Evolutionary conservation across 2,113 vertebrate species (phyloP).

Genomic region (Mirounga angustirostris): DNA sequence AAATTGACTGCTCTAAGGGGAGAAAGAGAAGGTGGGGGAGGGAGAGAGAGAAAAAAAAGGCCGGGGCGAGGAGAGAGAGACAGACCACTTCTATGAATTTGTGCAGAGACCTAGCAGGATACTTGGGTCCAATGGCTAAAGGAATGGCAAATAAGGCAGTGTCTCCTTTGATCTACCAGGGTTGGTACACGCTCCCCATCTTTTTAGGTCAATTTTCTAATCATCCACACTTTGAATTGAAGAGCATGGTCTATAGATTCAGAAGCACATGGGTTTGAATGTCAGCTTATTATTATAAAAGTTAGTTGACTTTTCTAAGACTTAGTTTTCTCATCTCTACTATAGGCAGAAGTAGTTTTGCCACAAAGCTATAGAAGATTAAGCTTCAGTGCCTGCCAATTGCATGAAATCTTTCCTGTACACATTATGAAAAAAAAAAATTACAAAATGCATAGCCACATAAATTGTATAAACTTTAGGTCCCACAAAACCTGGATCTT

Average conservation of each 20-base stretch:
- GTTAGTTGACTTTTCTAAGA: neutral
- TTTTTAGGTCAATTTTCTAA: neutral
- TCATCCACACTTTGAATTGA: neutral
- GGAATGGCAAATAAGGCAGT: neutral
- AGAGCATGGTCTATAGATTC: neutral
- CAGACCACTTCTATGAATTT: neutral
- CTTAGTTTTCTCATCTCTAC: neutral
- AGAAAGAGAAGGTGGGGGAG: neutral
- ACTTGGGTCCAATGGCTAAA: neutral
- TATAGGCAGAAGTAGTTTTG: neutral
- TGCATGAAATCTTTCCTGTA: neutral
- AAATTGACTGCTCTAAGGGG: neutral
- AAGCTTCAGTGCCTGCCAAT: neutral
- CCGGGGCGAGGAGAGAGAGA: neutral
- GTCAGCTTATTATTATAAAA: neutral
- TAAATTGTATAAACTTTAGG: neutral
- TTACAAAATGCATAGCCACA: neutral
- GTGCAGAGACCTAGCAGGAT: neutral
- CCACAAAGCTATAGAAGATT: neutral
- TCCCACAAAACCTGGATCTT: neutral
- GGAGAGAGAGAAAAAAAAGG: neutral
- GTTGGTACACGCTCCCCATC: fast-evolving
- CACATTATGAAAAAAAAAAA: neutral
- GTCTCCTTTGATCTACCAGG: neutral
- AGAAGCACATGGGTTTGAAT: neutral